Conservation (phyloP, 2,888 invertebrate genomes). For the Gymnoscelis rufifasciata region DNA sequence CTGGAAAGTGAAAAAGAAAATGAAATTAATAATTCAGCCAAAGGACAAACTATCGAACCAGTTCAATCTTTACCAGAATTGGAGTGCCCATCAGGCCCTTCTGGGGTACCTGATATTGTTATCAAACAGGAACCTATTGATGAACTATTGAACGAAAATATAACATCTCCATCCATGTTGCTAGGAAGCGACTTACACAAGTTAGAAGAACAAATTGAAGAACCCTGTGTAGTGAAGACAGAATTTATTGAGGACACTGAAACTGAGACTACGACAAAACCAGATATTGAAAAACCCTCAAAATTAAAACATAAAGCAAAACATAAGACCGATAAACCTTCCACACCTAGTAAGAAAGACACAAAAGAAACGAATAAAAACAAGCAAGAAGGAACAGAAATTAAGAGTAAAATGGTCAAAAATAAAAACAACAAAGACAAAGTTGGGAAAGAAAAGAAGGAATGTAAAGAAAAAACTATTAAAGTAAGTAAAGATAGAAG, state of each 20-base stretch:
- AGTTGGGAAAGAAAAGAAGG: slow-evolving; percentile 39
- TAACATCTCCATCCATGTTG: slow-evolving; percentile 21
- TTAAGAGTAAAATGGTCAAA: slow-evolving; percentile 35
- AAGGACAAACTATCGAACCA: slow-evolving; percentile 19
- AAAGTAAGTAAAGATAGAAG: slow-evolving; percentile 50
- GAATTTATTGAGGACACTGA: slow-evolving; percentile 19
- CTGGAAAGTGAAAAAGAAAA: slow-evolving; percentile 40
- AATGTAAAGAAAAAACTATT: slow-evolving; percentile 46
- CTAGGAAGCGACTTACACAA: slow-evolving; percentile 38
- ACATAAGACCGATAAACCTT: slow-evolving; percentile 41
- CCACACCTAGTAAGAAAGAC: slow-evolving; percentile 41
- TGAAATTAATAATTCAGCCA: slow-evolving; percentile 25
- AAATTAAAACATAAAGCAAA: slow-evolving; percentile 47
- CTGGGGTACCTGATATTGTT: slow-evolving; percentile 22
- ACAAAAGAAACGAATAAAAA: slow-evolving; percentile 35
- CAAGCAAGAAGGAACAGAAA: slow-evolving; percentile 47
- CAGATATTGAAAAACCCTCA: slow-evolving; percentile 34
- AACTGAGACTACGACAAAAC: slow-evolving; percentile 18
- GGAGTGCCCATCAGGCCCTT: slow-evolving; percentile 12
- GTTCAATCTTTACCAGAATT: slow-evolving; percentile 23
- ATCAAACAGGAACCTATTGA: slow-evolving; percentile 65
- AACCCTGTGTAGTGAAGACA: slow-evolving; percentile 13
- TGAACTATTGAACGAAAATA: slow-evolving; percentile 36
- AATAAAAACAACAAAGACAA: slow-evolving; percentile 26
- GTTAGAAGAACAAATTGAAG: slow-evolving; percentile 43